Percentiles rank a stretch among this genome's conserved stretches.
Conservation (phyloP, 2,888 invertebrate species). For the Netelia inedita region DNA sequence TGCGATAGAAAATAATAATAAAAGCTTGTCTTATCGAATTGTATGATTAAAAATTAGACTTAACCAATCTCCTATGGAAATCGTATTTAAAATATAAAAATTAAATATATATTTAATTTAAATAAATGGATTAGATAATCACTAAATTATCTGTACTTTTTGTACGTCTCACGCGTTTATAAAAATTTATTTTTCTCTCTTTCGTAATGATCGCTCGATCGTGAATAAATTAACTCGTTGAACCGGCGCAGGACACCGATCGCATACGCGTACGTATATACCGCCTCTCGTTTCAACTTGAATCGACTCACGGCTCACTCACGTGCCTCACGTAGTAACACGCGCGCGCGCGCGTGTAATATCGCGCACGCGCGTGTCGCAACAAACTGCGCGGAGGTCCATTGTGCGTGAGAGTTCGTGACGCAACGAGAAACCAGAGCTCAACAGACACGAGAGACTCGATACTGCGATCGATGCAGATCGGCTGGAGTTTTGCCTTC, state of each 20-base stretch:
- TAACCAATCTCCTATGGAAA: no score
- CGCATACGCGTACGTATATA: background rate
- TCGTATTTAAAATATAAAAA: no score
- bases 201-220: slow-evolving; percentile 3
- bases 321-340: background rate
- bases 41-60: no score
- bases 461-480: slow-evolving; percentile 42
- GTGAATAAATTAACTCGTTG: slow-evolving; percentile 16
- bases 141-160: background rate
- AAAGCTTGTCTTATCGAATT: background rate
- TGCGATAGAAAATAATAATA: background rate
- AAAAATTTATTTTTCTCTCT: background rate
- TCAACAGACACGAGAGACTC: slow-evolving; percentile 18
- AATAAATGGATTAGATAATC: no score
- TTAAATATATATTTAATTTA: no score
- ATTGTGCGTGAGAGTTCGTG: slow-evolving; percentile 62
- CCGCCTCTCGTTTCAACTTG: slow-evolving; percentile 8
- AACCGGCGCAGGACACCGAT: slow-evolving; percentile 1
- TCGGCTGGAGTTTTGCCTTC: slow-evolving; percentile 35
- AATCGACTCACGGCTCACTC: background rate
- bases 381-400: slow-evolving; percentile 40
- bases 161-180: background rate
- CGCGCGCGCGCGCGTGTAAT: background rate
- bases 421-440: slow-evolving; percentile 49
- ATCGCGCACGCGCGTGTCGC: slow-evolving; percentile 34